A percentile compares a stretch with the other conserved stretches of the same genome.
phyloP scores from a whole-genome alignment of 2,888 invertebrate genomes.

The Perizoma affinitatum region DNA sequence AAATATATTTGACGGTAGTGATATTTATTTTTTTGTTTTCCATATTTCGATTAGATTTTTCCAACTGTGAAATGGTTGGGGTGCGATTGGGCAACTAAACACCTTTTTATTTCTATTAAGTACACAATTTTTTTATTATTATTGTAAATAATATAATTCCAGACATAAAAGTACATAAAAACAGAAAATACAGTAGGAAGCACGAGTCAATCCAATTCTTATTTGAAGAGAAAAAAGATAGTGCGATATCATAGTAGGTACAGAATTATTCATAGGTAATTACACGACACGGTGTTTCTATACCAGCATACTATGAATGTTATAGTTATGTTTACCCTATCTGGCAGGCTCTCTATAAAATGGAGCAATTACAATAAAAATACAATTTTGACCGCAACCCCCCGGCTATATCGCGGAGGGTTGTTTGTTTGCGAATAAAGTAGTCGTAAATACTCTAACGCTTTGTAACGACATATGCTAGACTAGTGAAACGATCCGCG shows the following conservation, averaged over 20 bases:
- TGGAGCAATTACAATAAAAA: constrained; percentile 81
- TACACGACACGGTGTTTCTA: constrained; percentile 47
- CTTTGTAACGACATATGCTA: constrained; percentile 36
- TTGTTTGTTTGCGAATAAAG: constrained; percentile 78
- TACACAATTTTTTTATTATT: background rate
- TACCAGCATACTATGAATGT: constrained; percentile 9
- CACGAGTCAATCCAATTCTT: constrained; percentile 2
- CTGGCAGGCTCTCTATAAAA: constrained; percentile 70
- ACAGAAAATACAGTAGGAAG: background rate
- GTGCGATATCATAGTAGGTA: constrained; percentile 14
- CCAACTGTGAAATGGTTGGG: constrained; percentile 29
- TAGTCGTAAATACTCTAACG: constrained; percentile 62
- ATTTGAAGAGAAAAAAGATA: constrained; percentile 19
- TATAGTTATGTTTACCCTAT: constrained; percentile 70
- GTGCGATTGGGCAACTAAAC: constrained; percentile 4
- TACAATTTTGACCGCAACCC: constrained; percentile 82
- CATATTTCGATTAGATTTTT: constrained; percentile 46
- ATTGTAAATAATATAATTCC: no score
- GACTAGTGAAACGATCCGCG: no score
- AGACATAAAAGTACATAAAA: no score
- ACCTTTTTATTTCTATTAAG: background rate
- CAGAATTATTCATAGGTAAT: constrained; percentile 60
- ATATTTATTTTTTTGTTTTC: constrained; percentile 67
- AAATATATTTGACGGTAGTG: constrained; percentile 65
- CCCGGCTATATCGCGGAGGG: constrained; percentile 59